Conservation (phyloP, 2,888 invertebrate species). For the Drosophila hamatofila region DNA sequence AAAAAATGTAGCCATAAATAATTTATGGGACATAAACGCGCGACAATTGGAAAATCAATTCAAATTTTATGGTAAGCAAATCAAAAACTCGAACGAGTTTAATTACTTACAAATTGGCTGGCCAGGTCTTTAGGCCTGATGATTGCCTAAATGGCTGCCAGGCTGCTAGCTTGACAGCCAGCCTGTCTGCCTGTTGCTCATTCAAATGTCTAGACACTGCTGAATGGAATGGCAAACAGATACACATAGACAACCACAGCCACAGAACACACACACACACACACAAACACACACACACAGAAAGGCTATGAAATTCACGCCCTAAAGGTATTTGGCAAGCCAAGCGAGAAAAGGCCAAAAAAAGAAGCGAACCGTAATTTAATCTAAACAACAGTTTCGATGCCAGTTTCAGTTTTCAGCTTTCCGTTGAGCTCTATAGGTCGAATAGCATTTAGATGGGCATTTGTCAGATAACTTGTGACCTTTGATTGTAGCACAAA, state of each 20-base stretch:
- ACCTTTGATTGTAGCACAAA: conserved; percentile 64
- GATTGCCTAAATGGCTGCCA: conserved; percentile 1
- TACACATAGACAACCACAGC: conserved; percentile 7
- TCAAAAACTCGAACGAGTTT: conserved; percentile 68
- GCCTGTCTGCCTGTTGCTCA: conserved; percentile 36
- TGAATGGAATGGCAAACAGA: conserved; percentile 34
- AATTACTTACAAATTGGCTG: conserved; percentile 66
- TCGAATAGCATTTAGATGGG: conserved; percentile 61
- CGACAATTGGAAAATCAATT: conserved; percentile 62
- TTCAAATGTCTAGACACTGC: conserved; percentile 67
- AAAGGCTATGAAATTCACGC: conserved; percentile 6
- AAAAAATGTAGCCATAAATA: conserved; percentile 39
- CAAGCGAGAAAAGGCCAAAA: conserved; percentile 57
- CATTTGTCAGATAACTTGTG: conserved; percentile 71
- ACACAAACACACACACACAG: not conserved
- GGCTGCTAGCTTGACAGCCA: not conserved
- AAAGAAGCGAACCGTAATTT: conserved; percentile 69
- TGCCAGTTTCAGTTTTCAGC: conserved; percentile 38
- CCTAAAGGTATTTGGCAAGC: conserved; percentile 28
- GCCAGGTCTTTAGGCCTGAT: conserved; percentile 26
- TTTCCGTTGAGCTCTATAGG: not conserved
- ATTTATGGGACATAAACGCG: conserved; percentile 65
- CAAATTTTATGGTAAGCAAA: conserved; percentile 65
- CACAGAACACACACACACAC: conserved; percentile 14
- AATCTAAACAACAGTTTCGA: conserved; percentile 74